Base-by-base conservation (phyloP, 2,797 vertebrate genomes). In the Arremon aurantiirostris region DNA sequence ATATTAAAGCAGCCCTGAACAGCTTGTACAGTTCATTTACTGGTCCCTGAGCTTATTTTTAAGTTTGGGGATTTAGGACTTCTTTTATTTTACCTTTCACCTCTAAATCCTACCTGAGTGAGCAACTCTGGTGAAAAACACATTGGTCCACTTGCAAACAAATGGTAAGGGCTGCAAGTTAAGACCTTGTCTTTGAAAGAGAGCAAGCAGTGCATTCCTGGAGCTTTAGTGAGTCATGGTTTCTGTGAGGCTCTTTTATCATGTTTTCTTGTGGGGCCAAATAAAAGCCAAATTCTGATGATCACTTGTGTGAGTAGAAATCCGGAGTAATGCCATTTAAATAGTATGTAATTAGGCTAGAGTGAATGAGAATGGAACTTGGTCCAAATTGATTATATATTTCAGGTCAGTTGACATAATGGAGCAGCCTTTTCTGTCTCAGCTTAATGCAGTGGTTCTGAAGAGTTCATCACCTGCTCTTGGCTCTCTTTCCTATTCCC, bases 321-420 rank as follows among this genome's bases (percentile, higher is more conserved):
- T 95, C 70, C 8, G 41, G 87, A 96, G 82, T 82, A 95, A 96
- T 88, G 85, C 85, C 56, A 66, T 86, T 94, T 93, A 95, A 94
- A 97, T 94, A 91, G 71, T 96, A 88, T 86, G 63, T 90, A 90
- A 93, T 94, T 95, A 94, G 80, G 28, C 72, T 82, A 83, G 66
- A 88, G 77, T 94, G 87, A 95, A 86, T 95, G 91, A 97, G 96
- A 95, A 90, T 88, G 82, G 85, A 96, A 95, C 87, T 95, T 95
- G 89, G 87, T 91, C 82, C 92, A 82, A 90, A 95, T 23, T 96
- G 89, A 96, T 96, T 94, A 92, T 90, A 84, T 96, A 96, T 96
- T 94, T 94, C 95, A 97, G 94, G 93, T 96, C 89, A 95, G 92
- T 93, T 92, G 94, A 97, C 96, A 95, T 94, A 97, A 97, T 95